Percentiles rank a stretch among this genome's conserved stretches.
Conservation (phyloP, 2,113 vertebrate genomes). For the Crocuta crocuta region DNA sequence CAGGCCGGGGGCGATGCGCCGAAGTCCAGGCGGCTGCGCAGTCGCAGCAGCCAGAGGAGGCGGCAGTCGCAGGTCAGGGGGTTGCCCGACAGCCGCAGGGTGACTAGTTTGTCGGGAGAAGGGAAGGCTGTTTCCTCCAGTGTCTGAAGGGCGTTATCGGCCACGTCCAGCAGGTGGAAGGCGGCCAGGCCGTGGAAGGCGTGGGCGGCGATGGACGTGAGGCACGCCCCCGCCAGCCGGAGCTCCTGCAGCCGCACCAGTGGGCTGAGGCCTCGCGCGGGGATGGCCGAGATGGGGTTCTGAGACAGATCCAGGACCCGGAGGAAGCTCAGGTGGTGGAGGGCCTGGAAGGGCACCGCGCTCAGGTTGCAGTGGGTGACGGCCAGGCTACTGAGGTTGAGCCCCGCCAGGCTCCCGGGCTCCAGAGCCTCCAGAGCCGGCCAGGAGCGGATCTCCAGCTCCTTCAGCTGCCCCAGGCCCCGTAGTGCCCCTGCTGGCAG, state of each 20-base stretch:
- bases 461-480: constrained; percentile 87
- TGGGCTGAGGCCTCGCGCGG: constrained; percentile 85
- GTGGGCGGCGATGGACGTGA: constrained; percentile 89
- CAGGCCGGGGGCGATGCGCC: constrained; percentile 90
- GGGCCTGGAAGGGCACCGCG: constrained; percentile 88
- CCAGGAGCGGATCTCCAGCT: constrained; percentile 90
- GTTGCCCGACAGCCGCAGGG: constrained; percentile 91
- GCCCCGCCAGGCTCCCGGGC: constrained; percentile 89
- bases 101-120: constrained; percentile 90
- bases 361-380: constrained; percentile 91
- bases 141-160: constrained; percentile 90
- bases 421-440: constrained; percentile 87
- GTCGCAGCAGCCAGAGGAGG: constrained; percentile 92
- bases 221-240: constrained; percentile 89
- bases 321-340: constrained; percentile 90
- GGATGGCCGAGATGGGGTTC: constrained; percentile 92
- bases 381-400: constrained; percentile 92
- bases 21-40: constrained; percentile 88
- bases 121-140: constrained; percentile 92
- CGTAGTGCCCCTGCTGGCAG: constrained; percentile 89
- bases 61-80: constrained; percentile 94
- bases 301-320: constrained; percentile 91
- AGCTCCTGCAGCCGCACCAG: constrained; percentile 92
- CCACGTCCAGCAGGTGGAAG: constrained; percentile 92
- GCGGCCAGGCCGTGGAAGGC: constrained; percentile 91